phyloP scores from a whole-genome alignment of 2,888 invertebrate species.

The Hirtodrosophila trivittata region DNA sequence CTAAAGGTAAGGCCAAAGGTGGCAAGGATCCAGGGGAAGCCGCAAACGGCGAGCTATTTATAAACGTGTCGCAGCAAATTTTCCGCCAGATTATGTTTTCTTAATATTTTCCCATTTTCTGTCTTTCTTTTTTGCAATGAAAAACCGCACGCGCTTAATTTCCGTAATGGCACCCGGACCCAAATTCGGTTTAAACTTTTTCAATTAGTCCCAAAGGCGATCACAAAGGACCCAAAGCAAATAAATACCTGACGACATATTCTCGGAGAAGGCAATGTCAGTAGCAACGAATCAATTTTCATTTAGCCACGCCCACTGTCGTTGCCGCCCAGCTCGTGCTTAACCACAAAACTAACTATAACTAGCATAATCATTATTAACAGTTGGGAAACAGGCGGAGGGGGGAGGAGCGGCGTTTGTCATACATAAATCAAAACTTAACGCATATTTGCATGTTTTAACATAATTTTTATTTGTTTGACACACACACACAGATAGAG shows the following conservation, averaged over 20 bases:
- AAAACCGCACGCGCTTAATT: constrained; percentile 74
- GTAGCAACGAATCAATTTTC: constrained; percentile 64
- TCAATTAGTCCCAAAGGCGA: constrained; percentile 60
- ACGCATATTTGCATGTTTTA: constrained; percentile 82
- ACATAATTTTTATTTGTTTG: constrained; percentile 80
- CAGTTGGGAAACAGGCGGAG: constrained; percentile 41
- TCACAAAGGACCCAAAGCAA: constrained; percentile 23
- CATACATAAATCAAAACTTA: constrained; percentile 80
- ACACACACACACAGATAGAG: constrained; percentile 35
- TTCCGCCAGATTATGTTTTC: constrained; percentile 74
- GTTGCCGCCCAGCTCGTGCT: constrained; percentile 16
- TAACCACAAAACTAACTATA: constrained; percentile 58
- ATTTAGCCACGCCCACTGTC: constrained; percentile 33
- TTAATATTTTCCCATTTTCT: constrained; percentile 55
- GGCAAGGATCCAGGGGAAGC: not conserved
- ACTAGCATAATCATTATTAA: constrained; percentile 70
- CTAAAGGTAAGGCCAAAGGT: constrained; percentile 4
- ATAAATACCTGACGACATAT: constrained; percentile 53
- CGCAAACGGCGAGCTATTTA: constrained; percentile 60
- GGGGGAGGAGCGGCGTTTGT: constrained; percentile 36
- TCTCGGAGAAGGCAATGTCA: constrained; percentile 36
- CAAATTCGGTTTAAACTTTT: constrained; percentile 68
- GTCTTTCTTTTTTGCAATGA: constrained; percentile 22
- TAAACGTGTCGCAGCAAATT: constrained; percentile 68
- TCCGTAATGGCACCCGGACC: constrained; percentile 64